Percentiles rank a stretch among this genome's conserved stretches.
phyloP scores from a whole-genome alignment of 1,140 invertebrate species.

The Mizuhopecten yessoensis region DNA sequence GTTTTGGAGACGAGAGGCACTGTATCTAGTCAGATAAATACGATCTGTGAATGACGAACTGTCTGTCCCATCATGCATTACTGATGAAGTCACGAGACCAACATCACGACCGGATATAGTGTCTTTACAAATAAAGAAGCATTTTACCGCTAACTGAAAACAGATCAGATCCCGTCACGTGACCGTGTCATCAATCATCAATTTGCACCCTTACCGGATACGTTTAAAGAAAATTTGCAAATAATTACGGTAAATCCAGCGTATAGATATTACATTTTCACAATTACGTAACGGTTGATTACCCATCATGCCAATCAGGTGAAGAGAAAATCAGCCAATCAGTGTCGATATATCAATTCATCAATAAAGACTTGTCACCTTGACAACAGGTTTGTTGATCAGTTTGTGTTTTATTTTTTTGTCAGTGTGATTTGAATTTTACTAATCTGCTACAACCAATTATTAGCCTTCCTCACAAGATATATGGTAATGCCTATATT shows the following conservation, averaged over 20 bases:
- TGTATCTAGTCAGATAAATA: not conserved
- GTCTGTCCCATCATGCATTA: constrained; percentile 9
- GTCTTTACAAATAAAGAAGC: not conserved
- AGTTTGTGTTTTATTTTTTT: no score
- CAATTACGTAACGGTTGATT: not conserved
- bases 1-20: not conserved
- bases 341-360: not conserved
- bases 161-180: constrained; percentile 31
- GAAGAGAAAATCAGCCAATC: not conserved
- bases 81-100: not conserved
- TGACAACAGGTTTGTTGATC: not conserved
- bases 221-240: not conserved
- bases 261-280: not conserved
- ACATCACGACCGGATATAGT: not conserved
- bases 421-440: not conserved
- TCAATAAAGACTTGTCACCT: not conserved
- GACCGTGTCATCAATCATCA: constrained; percentile 9
- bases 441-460: no score
- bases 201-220: not conserved
- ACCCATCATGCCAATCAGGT: not conserved
- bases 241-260: not conserved
- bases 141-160: constrained; percentile 34
- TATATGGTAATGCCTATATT: no score
- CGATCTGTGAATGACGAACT: not conserved
- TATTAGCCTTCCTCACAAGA: no score